Conservation (phyloP, 2,113 vertebrate genomes). For the Trochalopteron elliotii region DNA sequence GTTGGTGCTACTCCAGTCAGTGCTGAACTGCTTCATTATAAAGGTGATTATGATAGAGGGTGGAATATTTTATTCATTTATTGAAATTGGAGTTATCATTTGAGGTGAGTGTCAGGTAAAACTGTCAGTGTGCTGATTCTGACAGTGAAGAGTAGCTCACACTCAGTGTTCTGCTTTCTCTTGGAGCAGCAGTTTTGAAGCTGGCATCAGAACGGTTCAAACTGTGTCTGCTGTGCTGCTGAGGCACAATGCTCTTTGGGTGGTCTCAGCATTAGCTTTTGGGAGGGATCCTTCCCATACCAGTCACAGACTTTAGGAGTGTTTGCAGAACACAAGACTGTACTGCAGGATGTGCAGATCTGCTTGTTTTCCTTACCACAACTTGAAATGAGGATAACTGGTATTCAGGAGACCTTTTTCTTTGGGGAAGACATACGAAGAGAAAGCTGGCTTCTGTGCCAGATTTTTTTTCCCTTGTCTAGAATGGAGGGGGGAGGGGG, state of each 20-base stretch:
- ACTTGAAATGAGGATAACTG: background rate
- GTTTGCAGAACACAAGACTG: background rate
- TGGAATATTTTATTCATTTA: background rate
- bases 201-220: background rate
- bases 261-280: background rate
- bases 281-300: background rate
- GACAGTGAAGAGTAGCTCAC: background rate
- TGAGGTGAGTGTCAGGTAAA: background rate
- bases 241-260: background rate
- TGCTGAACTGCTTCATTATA: background rate
- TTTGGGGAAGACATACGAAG: background rate
- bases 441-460: background rate
- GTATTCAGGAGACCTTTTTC: background rate
- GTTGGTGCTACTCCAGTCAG: background rate
- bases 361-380: background rate
- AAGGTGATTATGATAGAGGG: background rate
- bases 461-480: background rate
- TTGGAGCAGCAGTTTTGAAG: background rate
- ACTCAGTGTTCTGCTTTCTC: background rate
- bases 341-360: background rate
- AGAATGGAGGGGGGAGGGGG: accelerated
- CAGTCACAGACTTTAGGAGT: background rate
- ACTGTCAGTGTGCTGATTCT: background rate
- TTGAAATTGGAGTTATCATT: background rate
- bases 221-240: background rate